Conservation (phyloP, 2,113 vertebrate genomes). For the Larimichthys polyactis region DNA sequence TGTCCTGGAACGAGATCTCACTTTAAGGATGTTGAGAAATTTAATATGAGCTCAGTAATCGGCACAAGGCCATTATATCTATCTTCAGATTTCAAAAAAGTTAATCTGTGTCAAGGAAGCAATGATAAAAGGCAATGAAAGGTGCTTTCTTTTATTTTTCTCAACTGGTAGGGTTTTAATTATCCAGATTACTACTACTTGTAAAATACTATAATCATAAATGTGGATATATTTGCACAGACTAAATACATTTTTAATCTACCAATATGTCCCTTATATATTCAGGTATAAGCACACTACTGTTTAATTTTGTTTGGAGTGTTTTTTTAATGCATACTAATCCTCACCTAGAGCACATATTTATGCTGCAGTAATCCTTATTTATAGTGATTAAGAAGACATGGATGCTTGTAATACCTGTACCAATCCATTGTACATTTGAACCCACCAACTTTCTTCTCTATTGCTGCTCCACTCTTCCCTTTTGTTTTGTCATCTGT, state of each 20-base stretch:
- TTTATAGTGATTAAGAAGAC: slow-evolving; percentile 2
- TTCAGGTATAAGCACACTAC: neutral
- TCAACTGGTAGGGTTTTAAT: slow-evolving; percentile 18
- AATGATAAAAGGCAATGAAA: slow-evolving; percentile 50
- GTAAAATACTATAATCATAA: neutral
- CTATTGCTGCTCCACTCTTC: neutral
- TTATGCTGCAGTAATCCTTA: slow-evolving; percentile 5
- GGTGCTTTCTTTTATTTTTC: slow-evolving; percentile 27
- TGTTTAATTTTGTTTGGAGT: neutral
- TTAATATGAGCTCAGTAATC: slow-evolving; percentile 59
- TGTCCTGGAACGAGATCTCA: slow-evolving; percentile 66
- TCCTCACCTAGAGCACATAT: neutral
- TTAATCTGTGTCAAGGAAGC: slow-evolving; percentile 54
- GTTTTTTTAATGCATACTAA: neutral
- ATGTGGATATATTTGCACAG: no score
- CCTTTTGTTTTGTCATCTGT: neutral
- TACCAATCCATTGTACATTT: neutral
- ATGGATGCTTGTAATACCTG: neutral
- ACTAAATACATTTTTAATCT: slow-evolving; percentile 4
- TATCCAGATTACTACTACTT: slow-evolving; percentile 3
- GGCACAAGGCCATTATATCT: slow-evolving; percentile 32
- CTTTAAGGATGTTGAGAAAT: slow-evolving; percentile 62
- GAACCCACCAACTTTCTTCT: neutral
- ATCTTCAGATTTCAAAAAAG: slow-evolving; percentile 48
- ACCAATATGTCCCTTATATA: slow-evolving; percentile 4